phyloP scores from a whole-genome alignment of 2,113 vertebrate species.

The Machaerirhynchus nigripectus region DNA sequence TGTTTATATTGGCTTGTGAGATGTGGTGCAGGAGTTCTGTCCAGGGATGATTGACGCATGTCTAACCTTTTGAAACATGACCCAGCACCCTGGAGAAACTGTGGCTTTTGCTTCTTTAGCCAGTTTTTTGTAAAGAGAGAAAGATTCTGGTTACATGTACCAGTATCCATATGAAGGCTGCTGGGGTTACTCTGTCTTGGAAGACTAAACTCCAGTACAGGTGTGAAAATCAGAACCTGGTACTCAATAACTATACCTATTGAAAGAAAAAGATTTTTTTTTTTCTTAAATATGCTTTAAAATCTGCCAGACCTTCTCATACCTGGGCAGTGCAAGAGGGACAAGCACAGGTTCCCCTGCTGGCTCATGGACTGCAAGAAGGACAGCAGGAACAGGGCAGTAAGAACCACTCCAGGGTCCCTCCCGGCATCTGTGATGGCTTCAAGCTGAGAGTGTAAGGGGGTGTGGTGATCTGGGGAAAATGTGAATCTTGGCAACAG shows the following conservation, averaged over 20 bases:
- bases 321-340: background rate
- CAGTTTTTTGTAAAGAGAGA: background rate
- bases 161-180: background rate
- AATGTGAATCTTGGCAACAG: constrained; percentile 24
- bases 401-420: background rate
- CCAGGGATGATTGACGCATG: background rate
- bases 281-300: background rate
- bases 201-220: background rate
- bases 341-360: fast-evolving
- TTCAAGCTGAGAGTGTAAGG: background rate
- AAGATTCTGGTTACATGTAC: background rate
- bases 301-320: background rate
- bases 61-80: background rate
- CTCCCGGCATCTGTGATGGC: background rate
- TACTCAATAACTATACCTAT: background rate
- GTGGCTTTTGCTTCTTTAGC: background rate
- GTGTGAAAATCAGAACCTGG: background rate
- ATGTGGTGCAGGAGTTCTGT: background rate
- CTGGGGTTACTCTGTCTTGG: background rate
- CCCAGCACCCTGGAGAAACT: background rate
- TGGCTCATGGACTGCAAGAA: background rate
- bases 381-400: background rate
- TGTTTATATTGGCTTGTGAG: background rate
- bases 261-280: background rate
- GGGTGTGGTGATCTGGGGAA: background rate